Conservation (phyloP, 2,888 invertebrate species). For the Ormyrus nitidulus region DNA sequence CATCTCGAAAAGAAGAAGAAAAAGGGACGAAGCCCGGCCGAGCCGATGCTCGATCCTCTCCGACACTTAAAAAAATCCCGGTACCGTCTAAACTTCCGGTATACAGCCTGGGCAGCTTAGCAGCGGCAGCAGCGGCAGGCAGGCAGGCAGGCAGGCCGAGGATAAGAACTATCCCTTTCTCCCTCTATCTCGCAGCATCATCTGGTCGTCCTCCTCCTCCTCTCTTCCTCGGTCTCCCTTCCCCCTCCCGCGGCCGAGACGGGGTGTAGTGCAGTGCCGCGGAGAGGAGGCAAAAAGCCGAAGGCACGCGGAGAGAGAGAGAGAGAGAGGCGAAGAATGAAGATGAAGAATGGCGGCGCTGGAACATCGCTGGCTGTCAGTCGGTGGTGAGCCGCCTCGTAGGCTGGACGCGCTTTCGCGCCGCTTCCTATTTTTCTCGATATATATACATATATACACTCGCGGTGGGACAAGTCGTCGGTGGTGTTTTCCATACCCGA, state of each 20-base stretch:
- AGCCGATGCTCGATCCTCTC: neutral
- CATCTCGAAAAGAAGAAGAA: neutral
- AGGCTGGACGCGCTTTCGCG: conserved; percentile 64
- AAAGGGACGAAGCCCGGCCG: neutral
- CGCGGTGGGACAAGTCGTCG: neutral
- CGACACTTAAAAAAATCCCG: conserved; percentile 1
- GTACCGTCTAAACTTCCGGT: conserved; percentile 27
- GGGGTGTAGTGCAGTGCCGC: conserved; percentile 17
- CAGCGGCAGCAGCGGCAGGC: no score
- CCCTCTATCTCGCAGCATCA: neutral
- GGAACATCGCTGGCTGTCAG: conserved; percentile 72
- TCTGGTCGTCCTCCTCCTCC: neutral
- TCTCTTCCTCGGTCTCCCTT: neutral
- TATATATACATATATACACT: neutral
- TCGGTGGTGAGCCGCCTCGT: conserved; percentile 73
- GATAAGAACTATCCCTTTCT: conserved; percentile 32
- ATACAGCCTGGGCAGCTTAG: neutral
- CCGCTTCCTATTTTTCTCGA: neutral
- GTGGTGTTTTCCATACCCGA: neutral
- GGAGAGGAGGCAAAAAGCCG: conserved; percentile 14
- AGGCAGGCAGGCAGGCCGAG: no score
- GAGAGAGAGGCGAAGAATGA: conserved; percentile 67
- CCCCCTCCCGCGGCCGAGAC: neutral
- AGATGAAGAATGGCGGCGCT: conserved; percentile 73
- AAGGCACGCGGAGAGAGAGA: conserved; percentile 56